Evolutionary conservation across 2,888 invertebrate genomes (phyloP).

Genomic region (Venustoraphidia nigricollis): DNA sequence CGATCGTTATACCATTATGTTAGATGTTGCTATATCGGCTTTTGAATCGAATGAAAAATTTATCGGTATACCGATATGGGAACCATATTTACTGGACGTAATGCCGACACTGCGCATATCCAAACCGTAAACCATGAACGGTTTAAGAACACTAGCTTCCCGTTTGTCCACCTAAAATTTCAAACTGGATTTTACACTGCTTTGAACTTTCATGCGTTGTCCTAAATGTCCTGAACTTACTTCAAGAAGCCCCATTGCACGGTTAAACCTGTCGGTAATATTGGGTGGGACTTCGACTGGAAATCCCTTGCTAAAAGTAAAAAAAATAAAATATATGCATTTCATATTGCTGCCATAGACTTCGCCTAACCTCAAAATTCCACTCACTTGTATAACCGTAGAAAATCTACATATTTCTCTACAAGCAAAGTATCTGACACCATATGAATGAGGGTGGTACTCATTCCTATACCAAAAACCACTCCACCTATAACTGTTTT

Average conservation of each 20-base stretch:
- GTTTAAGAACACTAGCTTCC: conserved; percentile 35
- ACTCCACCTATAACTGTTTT: conserved; percentile 32
- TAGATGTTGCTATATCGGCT: conserved; percentile 37
- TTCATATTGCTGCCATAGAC: not conserved
- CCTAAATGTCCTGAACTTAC: conserved; percentile 11
- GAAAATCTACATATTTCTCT: conserved; percentile 41
- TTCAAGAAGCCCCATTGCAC: conserved; percentile 43
- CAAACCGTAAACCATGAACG: conserved; percentile 59
- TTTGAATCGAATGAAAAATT: conserved; percentile 45
- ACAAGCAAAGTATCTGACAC: conserved; percentile 45
- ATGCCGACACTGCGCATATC: conserved; percentile 56
- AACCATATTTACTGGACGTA: conserved; percentile 35
- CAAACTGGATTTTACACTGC: not conserved
- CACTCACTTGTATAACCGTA: conserved; percentile 47
- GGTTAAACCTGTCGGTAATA: conserved; percentile 33
- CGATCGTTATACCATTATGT: conserved; percentile 33
- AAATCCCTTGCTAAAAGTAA: conserved; percentile 37
- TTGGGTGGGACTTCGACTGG: conserved; percentile 36
- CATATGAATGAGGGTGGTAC: conserved; percentile 29
- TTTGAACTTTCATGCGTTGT: too few relatives aligned
- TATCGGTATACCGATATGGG: conserved; percentile 55
- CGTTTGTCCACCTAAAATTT: conserved; percentile 26
- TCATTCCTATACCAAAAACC: conserved; percentile 30
- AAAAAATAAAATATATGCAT: conserved; percentile 5
- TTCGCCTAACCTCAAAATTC: conserved; percentile 10